Evolutionary conservation across 2,113 vertebrate genomes (phyloP), one percentile per base, ranked within the genome.

Genomic region (Vimba vimba): DNA sequence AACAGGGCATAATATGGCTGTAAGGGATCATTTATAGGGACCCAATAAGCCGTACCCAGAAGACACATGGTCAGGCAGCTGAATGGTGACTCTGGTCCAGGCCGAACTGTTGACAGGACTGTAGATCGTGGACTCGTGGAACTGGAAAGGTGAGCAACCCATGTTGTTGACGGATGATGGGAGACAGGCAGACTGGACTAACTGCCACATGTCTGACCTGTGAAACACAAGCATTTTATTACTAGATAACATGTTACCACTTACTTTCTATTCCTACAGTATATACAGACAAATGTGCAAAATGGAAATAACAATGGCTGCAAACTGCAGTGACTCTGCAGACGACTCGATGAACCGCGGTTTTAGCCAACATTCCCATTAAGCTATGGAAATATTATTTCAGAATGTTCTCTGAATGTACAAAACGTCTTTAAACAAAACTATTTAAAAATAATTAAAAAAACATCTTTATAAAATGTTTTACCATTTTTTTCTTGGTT

Each of bases 121-220:
- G 93, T 97, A 99, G 93, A 98, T 97, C 33, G 97, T 98, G 87
- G 98, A 97, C 94, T 99, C 97, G 0, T 99, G 98, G 93, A 99
- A 99, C 64, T 98, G 97, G 93, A 99, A 99, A 4, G 97, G 98
- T 68, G 97, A 99, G 80, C 98, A 99, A 91, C 98, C 97, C 21
- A 99, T 96, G 66, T 97, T 99, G 87, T 97, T 99, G 74, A 97
- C 96, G 15, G 97, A 97, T 10, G 98, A 99, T 79, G 98, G 98
- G 8, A 99, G 97, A 91, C 98, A 99, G 30, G 98, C 97, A 5
- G 97, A 97, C 93, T 99, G 97, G 23, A 99, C 97, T 0, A 98
- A 95, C 91, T 99, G 97, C 98, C 98, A 99, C 8, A 95, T 96
- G 74, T 99, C 97, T 19, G 97, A 96, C 90, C 98, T 99, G 88